A percentile compares a stretch with the other conserved stretches of the same genome.
These are phyloP conservation scores for Lipotes vexillifer DNA, from an alignment of 2,113 vertebrate genomes.

Conservation along the genomic window DNA sequence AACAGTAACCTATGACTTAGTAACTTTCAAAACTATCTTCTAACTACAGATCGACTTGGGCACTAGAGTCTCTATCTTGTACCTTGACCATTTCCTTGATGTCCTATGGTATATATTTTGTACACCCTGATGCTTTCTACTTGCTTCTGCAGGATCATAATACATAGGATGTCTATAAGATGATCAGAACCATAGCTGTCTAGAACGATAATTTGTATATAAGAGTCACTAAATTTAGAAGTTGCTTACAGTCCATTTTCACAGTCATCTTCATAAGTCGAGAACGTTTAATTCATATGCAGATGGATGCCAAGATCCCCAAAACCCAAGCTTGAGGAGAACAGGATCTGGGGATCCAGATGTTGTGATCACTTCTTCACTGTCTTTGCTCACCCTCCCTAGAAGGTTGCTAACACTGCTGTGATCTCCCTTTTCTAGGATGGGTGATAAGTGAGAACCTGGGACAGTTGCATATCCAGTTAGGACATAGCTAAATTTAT, in stretches of 20 bases:
- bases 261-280: neutral
- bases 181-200: neutral
- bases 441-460: neutral
- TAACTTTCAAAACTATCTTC: slow-evolving; percentile 9
- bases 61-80: neutral
- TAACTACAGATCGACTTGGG: neutral
- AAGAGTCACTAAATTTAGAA: neutral
- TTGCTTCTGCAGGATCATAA: neutral
- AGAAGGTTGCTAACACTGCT: neutral
- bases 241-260: neutral
- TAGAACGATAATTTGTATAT: neutral
- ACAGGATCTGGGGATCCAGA: neutral
- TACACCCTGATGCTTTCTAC: neutral
- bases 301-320: neutral
- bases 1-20: neutral
- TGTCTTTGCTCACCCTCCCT: neutral
- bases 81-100: neutral
- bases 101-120: neutral
- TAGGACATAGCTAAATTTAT: neutral
- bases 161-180: neutral
- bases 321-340: neutral
- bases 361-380: neutral
- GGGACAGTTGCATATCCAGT: neutral
- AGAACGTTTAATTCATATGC: neutral
- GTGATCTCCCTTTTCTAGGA: neutral